Base-by-base conservation (phyloP, 2,113 vertebrate genomes). In the Xenopus laevis region DNA sequence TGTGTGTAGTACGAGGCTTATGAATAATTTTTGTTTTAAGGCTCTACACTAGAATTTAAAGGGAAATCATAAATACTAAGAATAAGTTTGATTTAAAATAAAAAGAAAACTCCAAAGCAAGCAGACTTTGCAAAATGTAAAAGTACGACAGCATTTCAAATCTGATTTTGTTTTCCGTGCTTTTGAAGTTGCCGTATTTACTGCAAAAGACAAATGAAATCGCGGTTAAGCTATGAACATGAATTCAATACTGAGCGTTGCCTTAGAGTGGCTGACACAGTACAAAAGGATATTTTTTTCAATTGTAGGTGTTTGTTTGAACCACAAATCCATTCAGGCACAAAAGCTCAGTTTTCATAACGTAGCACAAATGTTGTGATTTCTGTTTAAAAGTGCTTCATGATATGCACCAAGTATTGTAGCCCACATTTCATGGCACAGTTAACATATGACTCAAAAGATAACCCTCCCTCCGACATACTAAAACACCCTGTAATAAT, bases 401-500 rank as follows among this genome's bases (percentile, higher is more conserved):
- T 75, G 65, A 75, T 75, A 75, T 75, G 62, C 67, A 52, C 65
- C 71, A 13, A 71, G 79, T 57, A 30, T 74, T 77, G 58, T 33
- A 77, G 72, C 58, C 75, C 57, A 80, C 69, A 80, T 79, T 76
- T 64, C 61, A 72, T 63, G 57, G 52, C 68, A 74, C 9, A 10
- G 50, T 67, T 69, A 68, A 53, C 71, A 77, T 79, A 72, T 82
- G 72, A 84, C 47, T 84, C 71, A 79, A 60, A 79, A 79, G 72
- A 83, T 79, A 64, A 75, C 40, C 81, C 81, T 84, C 33, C 33
- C 79, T 84, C 79, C 58, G 65, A 78, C 61, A 80, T 64, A 62
- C 71, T 65, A 80, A 81, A 81, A 71, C 10, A 7, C 53, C 50
- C 65, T 84, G 70, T 83, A 86, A 82, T 83, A 72, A 79, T 79